Evolutionary conservation across 2,888 invertebrate species (phyloP), one percentile per base, ranked within the genome.

Genomic region (Macropis europaea): DNA sequence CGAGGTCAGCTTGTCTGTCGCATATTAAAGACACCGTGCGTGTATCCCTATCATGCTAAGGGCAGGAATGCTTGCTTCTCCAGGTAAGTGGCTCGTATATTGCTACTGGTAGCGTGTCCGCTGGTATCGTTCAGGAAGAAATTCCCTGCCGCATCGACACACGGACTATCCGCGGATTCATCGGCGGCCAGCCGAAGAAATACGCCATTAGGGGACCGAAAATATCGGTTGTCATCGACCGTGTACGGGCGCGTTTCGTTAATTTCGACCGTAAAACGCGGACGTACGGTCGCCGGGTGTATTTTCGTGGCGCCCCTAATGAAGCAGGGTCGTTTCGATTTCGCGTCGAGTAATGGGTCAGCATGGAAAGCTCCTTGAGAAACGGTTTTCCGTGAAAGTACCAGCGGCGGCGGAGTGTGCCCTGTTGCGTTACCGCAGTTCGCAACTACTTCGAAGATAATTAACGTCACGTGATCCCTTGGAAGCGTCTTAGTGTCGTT

Each of bases 1-100:
- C 84, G 83, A 82, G 85, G 86, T 86, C 86, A 85, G 73, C 81
- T 78, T 77, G 81, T 84, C 82, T 73, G 84, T 86, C 80, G 87
- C 86, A 87, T 86, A 86, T 86, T 84, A 84, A 86, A 83, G 82
- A 81, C 83, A 76, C 60, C 30, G 57, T 42, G 42, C 74, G 42
- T 68, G 70, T 70, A 68, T 45, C 53, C 56, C 47, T 54, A 36
- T 62, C 61, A 61, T 53, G 69, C 53, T 54, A 60, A 66, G 66
- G 70, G 45, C 57, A 71, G 75, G 81, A 81, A 81, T 77, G 79
- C 66, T 72, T 45, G 43, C 54, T 42, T 45, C 47, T 15, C 45
- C 40, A n/a, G 50, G 63, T 74, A 79, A 79, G 74, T 76, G 76
- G 76, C 82, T 81, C 80, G 80, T 80, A 81, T 76, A 80, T 81